These are phyloP conservation scores for Solenopsis fugax DNA, from an alignment of 1,140 invertebrate species.

Conservation along the genomic window DNA sequence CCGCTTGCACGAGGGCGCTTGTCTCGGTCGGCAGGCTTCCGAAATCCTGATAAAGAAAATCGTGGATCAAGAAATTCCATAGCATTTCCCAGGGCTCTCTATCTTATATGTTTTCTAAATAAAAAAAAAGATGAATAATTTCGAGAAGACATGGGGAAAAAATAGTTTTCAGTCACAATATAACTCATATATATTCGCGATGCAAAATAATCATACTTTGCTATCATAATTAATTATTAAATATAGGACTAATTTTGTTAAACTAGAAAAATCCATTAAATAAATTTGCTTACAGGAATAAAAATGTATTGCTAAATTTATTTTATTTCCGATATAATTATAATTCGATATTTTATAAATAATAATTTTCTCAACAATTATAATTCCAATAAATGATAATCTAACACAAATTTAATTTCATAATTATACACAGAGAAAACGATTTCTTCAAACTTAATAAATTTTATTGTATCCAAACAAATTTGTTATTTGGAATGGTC, in stretches of 20 bases:
- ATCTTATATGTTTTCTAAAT: background rate
- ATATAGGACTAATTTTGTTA: background rate
- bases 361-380: too few species aligned
- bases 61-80: background rate
- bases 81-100: background rate
- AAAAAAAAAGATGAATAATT: background rate
- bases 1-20: conserved; percentile 83
- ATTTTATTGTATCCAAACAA: too few species aligned
- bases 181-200: background rate
- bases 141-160: background rate
- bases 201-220: background rate
- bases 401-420: background rate
- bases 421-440: too few species aligned
- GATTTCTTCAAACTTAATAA: too few species aligned
- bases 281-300: background rate
- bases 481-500: too few species aligned
- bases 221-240: background rate
- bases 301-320: background rate
- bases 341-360: too few species aligned
- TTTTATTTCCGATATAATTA: too few species aligned
- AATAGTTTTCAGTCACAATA: background rate
- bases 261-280: background rate
- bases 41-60: conserved; percentile 74
- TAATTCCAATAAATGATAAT: background rate
- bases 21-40: conserved; percentile 79